Conservation (phyloP, 2,113 vertebrate species). For the Nannobrachium achirus region DNA sequence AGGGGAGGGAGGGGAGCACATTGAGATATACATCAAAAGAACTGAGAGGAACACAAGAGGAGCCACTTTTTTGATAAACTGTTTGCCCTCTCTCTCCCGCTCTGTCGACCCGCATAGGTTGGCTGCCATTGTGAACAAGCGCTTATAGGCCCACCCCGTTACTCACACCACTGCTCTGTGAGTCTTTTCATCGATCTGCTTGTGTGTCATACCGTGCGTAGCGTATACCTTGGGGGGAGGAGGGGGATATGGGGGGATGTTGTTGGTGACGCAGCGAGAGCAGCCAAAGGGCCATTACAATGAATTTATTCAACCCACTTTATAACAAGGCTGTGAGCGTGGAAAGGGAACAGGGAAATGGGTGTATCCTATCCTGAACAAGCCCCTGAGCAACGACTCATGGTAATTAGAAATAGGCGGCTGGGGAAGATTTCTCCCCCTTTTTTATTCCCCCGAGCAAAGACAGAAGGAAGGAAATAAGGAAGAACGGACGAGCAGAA, state of each 20-base stretch:
- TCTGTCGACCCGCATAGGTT: too few relatives aligned
- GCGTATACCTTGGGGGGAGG: neutral
- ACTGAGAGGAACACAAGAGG: too few relatives aligned
- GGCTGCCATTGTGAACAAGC: constrained; percentile 53
- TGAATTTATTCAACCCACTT: constrained; percentile 42
- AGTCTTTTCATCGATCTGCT: constrained; percentile 72
- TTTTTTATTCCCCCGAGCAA: too few relatives aligned
- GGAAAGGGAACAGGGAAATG: constrained; percentile 10
- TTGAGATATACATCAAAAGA: constrained; percentile 54
- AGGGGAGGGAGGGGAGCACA: constrained; percentile 34
- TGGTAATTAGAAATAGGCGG: constrained; percentile 47
- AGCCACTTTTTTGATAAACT: constrained; percentile 55
- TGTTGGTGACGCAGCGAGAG: constrained; percentile 36
- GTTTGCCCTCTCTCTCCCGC: constrained; percentile 20
- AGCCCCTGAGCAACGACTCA: constrained; percentile 31
- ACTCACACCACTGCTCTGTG: constrained; percentile 56
- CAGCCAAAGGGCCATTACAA: constrained; percentile 13
- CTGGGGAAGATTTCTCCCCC: constrained; percentile 13
- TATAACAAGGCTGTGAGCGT: constrained; percentile 47
- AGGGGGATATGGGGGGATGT: constrained; percentile 7
- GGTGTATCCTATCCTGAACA: constrained; percentile 29
- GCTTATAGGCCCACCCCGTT: constrained; percentile 48
- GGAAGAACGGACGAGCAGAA: too few relatives aligned
- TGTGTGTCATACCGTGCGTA: constrained; percentile 56
- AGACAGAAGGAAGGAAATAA: too few relatives aligned